Conservation (phyloP, 2,113 vertebrate species). For the Lontra canadensis region DNA sequence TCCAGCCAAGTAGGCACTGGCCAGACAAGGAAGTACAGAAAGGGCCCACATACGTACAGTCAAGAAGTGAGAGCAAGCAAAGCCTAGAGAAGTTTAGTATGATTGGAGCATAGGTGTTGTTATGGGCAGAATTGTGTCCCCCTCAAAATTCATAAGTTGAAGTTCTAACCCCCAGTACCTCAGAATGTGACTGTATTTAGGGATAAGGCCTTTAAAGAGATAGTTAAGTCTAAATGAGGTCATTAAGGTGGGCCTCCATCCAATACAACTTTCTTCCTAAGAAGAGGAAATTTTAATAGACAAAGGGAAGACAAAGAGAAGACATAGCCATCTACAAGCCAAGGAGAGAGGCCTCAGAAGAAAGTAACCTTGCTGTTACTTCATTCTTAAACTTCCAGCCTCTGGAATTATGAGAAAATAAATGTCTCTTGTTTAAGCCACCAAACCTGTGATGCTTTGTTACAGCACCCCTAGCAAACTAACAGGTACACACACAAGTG, state of each 20-base stretch:
- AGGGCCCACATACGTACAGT: background rate
- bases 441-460: background rate
- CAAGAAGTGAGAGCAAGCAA: background rate
- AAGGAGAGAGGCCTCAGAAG: background rate
- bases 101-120: background rate
- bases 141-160: background rate
- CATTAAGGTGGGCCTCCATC: background rate
- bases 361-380: background rate
- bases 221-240: background rate
- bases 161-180: background rate
- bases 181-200: background rate
- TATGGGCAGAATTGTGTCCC: background rate
- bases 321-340: background rate
- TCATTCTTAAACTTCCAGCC: background rate
- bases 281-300: background rate
- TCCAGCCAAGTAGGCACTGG: background rate
- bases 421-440: background rate
- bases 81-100: background rate
- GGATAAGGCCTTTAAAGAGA: background rate
- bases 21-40: background rate
- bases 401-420: background rate
- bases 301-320: background rate
- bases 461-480: background rate
- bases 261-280: background rate
- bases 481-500: background rate